Base-by-base conservation (phyloP, 2,113 vertebrate species). In the Burhinus oedicnemus region DNA sequence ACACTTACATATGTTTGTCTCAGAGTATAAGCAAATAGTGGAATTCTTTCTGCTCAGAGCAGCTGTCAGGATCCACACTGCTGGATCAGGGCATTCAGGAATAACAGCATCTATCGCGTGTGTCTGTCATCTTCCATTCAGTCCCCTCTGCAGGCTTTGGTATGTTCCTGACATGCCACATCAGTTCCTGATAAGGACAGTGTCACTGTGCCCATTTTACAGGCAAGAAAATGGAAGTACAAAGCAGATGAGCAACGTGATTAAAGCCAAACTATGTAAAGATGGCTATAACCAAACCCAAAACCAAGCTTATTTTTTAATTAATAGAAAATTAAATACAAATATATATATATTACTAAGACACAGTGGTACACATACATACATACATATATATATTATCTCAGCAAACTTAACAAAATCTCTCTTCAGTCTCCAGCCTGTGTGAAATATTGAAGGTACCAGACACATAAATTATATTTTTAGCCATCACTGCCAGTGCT, bases 21-120 rank as follows among this genome's bases (percentile, higher is more conserved):
- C 47, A 2, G 58, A 64, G 38, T 11, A 47, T 19, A 40, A 92
- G 54, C 52, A 58, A 92, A 83, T 5, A 42, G 54, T 10, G 44
- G 29, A 27, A 49, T n/a, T 66, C n/a, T 74, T 47, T 74, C 88
- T 79, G 83, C 54, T 72, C n/a, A 20, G 71, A 79, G 66, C 83
- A 78, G 60, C 83, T 82, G 91, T 36, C 77, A 58, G 62, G 77
- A 72, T 40, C n/a, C 64, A 26, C 49, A 12, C 44, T 49, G 60
- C 75, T 68, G 79, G 83, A 16, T 29, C 54, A 44, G 52, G 52
- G 34, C 52, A 45, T 20, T 52, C 72, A 32, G 57, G 1, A 6
- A 20, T 5, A 36, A 29, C 47, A 20, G 64, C 11, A 1, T 27
- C 75, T 42, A 23, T n/a, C 6, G 0, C 1, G 1, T 8, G 26